Base-by-base conservation (phyloP, 1,140 invertebrate genomes). In the Brachionus paranguensis region DNA sequence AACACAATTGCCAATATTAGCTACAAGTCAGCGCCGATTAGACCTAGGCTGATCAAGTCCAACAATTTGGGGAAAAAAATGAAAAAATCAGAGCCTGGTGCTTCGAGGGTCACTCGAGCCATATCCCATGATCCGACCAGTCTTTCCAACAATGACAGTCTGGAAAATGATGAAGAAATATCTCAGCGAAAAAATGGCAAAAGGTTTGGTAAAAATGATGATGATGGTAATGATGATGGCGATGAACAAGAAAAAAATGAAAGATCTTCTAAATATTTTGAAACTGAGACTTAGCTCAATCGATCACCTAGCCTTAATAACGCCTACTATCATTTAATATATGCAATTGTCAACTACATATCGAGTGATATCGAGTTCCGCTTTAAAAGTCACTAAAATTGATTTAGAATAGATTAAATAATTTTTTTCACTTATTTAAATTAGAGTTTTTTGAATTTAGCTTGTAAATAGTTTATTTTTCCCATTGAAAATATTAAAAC, bases 1-100 rank as follows among this genome's bases (percentile, higher is more conserved):
- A 76, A 76, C n/a, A 76, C 72, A 76, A 76, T 76, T 45, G 41
- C 72, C 3, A 50, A 50, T 27, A 76, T 47, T 12, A 76, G 47
- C 20, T 76, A 76, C 24, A 72, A 72, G 17, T 43, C 33, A 43
- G 29, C 37, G 17, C 17, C 68, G 4, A 20, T 43, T n/a, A 72
- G 20, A 8, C 29, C 29, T 7, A 14, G 68, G 5, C 12, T 72
- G 41, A 20, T 20, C 4, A 72, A 72, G 33, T 12, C 27, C 12
- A 68, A 37, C 27, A 68, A 33, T n/a, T 17, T 43, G 17, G 41
- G 37, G 4, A 8, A 20, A 41, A 72, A 72, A 72, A 45, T 20
- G 3, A 60, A 60, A 10, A 60, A 60, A 60, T 8, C 5, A 10
- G 53, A 60, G 53, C n/a, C 53, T 20, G 53, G 17, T 20, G 17